Conservation (phyloP, 2,888 invertebrate genomes). For the Dascillus cervinus region DNA sequence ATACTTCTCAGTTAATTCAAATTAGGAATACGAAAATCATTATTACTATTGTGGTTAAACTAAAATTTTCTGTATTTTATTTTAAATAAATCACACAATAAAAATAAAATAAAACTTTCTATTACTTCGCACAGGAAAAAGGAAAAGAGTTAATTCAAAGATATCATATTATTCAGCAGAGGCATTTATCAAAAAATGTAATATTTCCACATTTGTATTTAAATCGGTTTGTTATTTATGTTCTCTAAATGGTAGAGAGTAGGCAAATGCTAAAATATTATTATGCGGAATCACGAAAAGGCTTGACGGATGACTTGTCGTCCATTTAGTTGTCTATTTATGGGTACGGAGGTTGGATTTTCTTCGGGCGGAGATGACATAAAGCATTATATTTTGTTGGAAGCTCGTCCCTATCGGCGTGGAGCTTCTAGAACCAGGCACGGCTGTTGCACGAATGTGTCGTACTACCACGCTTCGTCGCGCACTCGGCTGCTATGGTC, state of each 20-base stretch:
- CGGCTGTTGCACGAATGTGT: slow-evolving; percentile 15
- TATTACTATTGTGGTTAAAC: too few relatives aligned
- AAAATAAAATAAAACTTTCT: too few relatives aligned
- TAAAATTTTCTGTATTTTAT: too few relatives aligned
- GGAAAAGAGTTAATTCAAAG: too few relatives aligned
- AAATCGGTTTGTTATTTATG: slow-evolving; percentile 24
- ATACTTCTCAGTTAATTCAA: slow-evolving; percentile 7
- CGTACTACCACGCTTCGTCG: slow-evolving; percentile 12
- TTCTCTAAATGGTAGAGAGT: slow-evolving; percentile 22
- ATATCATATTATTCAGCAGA: too few relatives aligned
- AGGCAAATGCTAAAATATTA: slow-evolving; percentile 23
- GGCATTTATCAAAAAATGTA: slow-evolving; percentile 17
- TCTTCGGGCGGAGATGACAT: slow-evolving; percentile 13
- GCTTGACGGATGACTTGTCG: slow-evolving; percentile 24
- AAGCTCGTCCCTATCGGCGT: slow-evolving; percentile 12
- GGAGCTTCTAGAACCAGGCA: slow-evolving; percentile 12
- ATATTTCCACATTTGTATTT: slow-evolving; percentile 22
- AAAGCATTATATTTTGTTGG: slow-evolving; percentile 14
- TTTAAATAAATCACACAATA: too few relatives aligned
- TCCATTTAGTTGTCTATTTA: slow-evolving; percentile 24
- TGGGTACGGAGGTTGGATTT: slow-evolving; percentile 13
- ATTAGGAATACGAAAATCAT: too few relatives aligned
- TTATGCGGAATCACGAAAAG: slow-evolving; percentile 20
- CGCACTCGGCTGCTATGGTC: slow-evolving; percentile 10
- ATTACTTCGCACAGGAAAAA: too few relatives aligned